Evolutionary conservation across 2,888 invertebrate species (phyloP), one percentile per base, ranked within the genome.

Genomic region (Sphinx pinastri): DNA sequence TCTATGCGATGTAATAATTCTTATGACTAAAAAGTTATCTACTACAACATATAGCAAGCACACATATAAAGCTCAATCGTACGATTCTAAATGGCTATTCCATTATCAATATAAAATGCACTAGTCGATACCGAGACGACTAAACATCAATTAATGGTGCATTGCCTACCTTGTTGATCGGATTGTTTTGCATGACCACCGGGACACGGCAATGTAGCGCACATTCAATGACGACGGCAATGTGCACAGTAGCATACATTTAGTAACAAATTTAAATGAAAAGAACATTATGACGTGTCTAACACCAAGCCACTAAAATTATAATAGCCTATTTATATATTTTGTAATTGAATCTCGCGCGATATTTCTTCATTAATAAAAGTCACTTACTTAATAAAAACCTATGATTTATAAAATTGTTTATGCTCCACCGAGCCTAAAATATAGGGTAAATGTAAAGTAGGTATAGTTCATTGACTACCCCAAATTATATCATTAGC

Each of bases 11-110:
- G 38, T 38, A 38, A 38, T 38, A 7, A 5, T 45, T 31, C 38
- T 1, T 11, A 6, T n/a, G 59, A 60, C 16, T 45, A 47, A 12
- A 19, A 49, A 12, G 6, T 49, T 13, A 49, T 13, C 47, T 63
- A 63, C 63, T 49, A 63, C 63, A 49, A 63, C 47, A 63, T 16
- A 55, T 49, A 63, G 19, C 13, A 16, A 49, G 47, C 47, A 16
- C 10, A 49, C 47, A 19, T 49, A 49, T 49, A 47, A 63, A 63
- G 63, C 63, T 19, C 16, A 63, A 63, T 45, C 38, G 16, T 12
- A 49, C 19, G 19, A n/a, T 49, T 3, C 49, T 57, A 49, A 63
- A 49, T 49, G 12, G 63, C 47, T 19, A 63, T 19, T 19, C 16
- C 12, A 47, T 55, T 19, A 19, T 49, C 19, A 19, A 13, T 19